Base-by-base conservation (phyloP, 2,888 invertebrate species). In the Brassicogethes aeneus region DNA sequence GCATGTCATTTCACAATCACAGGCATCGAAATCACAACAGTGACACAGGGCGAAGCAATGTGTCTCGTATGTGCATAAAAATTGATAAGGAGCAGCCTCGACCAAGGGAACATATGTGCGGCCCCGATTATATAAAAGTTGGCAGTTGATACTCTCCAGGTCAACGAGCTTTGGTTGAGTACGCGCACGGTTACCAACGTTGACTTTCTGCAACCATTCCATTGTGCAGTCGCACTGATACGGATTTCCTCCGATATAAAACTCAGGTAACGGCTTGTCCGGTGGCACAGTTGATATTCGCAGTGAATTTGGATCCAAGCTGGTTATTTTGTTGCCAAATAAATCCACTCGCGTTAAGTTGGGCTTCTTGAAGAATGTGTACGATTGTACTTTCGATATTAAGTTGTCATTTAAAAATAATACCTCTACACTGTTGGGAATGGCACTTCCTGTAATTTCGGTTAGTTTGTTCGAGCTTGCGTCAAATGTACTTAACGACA, bases 1-100 rank as follows among this genome's bases (percentile, higher is more conserved):
- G 60, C 91, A 92, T 37, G 85, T 87, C 84, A 89, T 89, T 73
- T 91, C 86, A 70, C 91, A 92, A 68, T 92, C 91, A 65, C 91
- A 92, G 23, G 87, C 87, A 59, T 89, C 89, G 62, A 87, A 92
- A 65, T 90, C 89, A 66, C 91, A 92, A 61, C 91, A 92, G 60
- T 88, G 85, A 62, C 91, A 92, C 47, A 86, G 69, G 3, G 88
- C 85, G 64, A 88, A 88, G 66, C 91, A 92, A 60, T 89, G 86
- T 47, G 82, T 78, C 47, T 85, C 81, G 64, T 90, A 90, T 62
- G 83, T 82, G 68, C 89, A 90, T 52, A 90, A 72, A 68, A 89
- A 89, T 67, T 88, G 86, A 59, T 85, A 82, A 31, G 86, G 79
- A 8, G 83, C 80, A 12, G 85, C 85, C 66, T 85, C 84, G 43